These are phyloP conservation scores for Pantherophis alleghaniensis DNA, from an alignment of 2,797 vertebrate genomes.

Conservation along the genomic window DNA sequence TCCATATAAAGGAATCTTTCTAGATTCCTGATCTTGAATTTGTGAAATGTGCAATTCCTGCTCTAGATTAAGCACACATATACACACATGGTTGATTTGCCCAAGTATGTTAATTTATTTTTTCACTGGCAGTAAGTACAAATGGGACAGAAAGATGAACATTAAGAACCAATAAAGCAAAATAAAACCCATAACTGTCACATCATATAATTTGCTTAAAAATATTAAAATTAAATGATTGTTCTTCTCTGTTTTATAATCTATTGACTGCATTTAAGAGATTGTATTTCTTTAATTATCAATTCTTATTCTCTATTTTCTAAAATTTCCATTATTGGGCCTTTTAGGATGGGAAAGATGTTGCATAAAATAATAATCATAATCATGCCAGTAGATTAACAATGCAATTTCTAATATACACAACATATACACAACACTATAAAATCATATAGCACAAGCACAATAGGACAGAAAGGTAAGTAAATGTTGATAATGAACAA, in stretches of 20 bases:
- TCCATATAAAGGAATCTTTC: neutral
- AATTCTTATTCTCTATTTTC: neutral
- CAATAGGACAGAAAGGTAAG: neutral
- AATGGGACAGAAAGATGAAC: neutral
- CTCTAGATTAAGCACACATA: neutral
- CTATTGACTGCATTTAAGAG: neutral
- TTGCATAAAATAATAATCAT: neutral
- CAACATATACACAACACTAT: neutral
- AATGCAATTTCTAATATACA: neutral
- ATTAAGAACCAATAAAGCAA: neutral
- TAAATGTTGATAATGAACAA: neutral
- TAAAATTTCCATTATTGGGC: neutral
- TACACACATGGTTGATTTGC: neutral
- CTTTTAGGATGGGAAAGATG: neutral
- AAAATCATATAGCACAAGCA: neutral
- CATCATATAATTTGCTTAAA: neutral
- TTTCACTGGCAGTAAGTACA: neutral
- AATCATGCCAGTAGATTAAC: neutral
- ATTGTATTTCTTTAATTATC: neutral
- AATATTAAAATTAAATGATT: neutral
- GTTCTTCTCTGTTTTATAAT: neutral
- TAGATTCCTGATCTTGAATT: neutral
- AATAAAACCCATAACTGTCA: neutral
- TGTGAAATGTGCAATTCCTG: neutral
- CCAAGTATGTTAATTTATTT: neutral